Percentiles rank a stretch among this genome's conserved stretches.
These are phyloP conservation scores for Drosophila lowei DNA, from an alignment of 1,140 invertebrate species.

Conservation along the genomic window DNA sequence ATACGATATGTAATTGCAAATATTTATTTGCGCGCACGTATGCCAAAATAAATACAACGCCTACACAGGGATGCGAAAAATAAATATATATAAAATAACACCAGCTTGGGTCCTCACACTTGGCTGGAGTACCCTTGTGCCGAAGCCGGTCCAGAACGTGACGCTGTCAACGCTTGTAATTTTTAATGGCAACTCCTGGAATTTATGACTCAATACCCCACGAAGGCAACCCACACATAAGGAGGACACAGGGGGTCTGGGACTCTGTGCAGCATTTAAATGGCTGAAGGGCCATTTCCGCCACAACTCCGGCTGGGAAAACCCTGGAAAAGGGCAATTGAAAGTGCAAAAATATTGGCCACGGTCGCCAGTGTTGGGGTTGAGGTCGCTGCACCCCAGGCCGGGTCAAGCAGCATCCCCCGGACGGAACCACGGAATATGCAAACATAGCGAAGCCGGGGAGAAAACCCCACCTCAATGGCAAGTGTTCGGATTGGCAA, in stretches of 20 bases:
- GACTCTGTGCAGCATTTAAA: slow-evolving; percentile 54
- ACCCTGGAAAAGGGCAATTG: slow-evolving; percentile 29
- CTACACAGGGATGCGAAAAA: slow-evolving; percentile 43
- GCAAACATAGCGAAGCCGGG: slow-evolving; percentile 23
- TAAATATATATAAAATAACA: slow-evolving; percentile 52
- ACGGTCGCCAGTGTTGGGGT: not conserved
- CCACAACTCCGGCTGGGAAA: slow-evolving; percentile 4
- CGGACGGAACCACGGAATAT: slow-evolving; percentile 26
- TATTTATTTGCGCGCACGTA: slow-evolving; percentile 74
- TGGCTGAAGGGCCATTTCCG: slow-evolving; percentile 24
- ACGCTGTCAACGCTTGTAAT: slow-evolving; percentile 69
- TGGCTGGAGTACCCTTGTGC: slow-evolving; percentile 12
- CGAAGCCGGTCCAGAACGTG: slow-evolving; percentile 45
- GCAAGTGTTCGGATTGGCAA: slow-evolving; percentile 31
- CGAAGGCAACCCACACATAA: slow-evolving; percentile 1
- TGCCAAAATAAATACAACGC: slow-evolving; percentile 63
- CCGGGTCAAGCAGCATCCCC: slow-evolving; percentile 23
- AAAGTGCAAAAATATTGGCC: slow-evolving; percentile 52
- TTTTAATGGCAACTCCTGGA: slow-evolving; percentile 72
- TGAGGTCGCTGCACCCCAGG: slow-evolving; percentile 33
- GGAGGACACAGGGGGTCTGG: slow-evolving; percentile 1
- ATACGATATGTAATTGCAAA: slow-evolving; percentile 78
- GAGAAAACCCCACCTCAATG: slow-evolving; percentile 5
- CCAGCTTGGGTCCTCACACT: not conserved
- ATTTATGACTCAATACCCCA: slow-evolving; percentile 53